Evolutionary conservation across 2,888 invertebrate genomes (phyloP).

Genomic region (Dromius quadrimaculatus): DNA sequence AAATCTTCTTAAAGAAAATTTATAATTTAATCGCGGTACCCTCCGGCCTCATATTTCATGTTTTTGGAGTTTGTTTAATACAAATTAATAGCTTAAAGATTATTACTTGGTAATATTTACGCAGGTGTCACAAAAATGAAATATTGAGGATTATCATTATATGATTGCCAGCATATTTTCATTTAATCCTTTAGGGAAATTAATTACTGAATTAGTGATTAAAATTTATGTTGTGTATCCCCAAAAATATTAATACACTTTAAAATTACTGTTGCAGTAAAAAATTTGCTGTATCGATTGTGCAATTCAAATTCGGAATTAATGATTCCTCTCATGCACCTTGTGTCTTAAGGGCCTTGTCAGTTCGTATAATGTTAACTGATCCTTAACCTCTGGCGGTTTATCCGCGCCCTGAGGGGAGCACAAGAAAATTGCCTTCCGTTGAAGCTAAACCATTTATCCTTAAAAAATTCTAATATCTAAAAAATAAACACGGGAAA

Average conservation of each 20-base stretch:
- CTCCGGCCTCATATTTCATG: not conserved
- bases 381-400: slow-evolving; percentile 31
- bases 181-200: slow-evolving; percentile 15
- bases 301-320: too few species aligned
- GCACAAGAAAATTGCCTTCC: slow-evolving; percentile 48
- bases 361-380: slow-evolving; percentile 3
- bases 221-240: slow-evolving; percentile 20
- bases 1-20: slow-evolving; percentile 26
- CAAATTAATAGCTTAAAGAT: slow-evolving; percentile 20
- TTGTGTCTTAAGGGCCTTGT: not conserved
- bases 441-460: slow-evolving; percentile 51
- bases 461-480: slow-evolving; percentile 54
- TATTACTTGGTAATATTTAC: slow-evolving; percentile 23
- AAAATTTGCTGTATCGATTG: too few species aligned
- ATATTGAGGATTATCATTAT: slow-evolving; percentile 36
- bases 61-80: slow-evolving; percentile 4
- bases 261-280: not conserved
- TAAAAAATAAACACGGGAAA: slow-evolving; percentile 59
- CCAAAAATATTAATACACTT: not conserved
- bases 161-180: not conserved
- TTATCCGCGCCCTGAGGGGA: slow-evolving; percentile 32
- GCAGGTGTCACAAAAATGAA: slow-evolving; percentile 14
- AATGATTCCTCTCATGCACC: too few species aligned
- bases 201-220: slow-evolving; percentile 15
- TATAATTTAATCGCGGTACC: slow-evolving; percentile 25